These are phyloP conservation scores for Anas bernieri DNA, from an alignment of 2,797 vertebrate genomes.

Conservation along the genomic window DNA sequence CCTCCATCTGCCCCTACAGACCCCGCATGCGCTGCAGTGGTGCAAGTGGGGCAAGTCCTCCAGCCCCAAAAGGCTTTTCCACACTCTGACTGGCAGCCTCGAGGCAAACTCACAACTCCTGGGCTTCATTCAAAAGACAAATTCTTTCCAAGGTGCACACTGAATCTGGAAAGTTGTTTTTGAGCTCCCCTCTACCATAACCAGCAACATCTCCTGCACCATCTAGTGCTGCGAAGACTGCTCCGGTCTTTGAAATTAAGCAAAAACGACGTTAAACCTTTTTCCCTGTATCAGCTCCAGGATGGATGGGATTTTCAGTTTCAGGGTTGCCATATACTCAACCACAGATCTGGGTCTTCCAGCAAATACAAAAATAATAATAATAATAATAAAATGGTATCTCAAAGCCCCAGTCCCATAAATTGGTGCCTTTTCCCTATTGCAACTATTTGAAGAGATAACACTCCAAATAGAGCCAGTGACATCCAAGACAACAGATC, in stretches of 20 bases:
- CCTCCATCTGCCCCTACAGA: neutral
- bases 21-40: too few relatives aligned
- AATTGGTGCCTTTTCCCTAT: neutral
- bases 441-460: rapidly evolving
- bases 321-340: rapidly evolving
- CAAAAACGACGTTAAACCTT: neutral
- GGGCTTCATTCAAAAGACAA: neutral
- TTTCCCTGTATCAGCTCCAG: neutral
- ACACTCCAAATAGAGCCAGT: neutral
- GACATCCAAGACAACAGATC: neutral
- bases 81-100: too few relatives aligned
- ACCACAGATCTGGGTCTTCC: neutral
- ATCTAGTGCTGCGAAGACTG: rapidly evolving
- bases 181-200: neutral
- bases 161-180: rapidly evolving
- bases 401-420: too few relatives aligned
- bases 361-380: neutral
- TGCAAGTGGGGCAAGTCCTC: neutral
- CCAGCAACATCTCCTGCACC: neutral
- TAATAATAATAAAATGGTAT: neutral
- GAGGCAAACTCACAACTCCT: neutral
- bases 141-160: neutral
- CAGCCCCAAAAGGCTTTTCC: neutral
- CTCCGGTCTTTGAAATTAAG: neutral
- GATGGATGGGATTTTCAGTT: neutral